phyloP scores from a whole-genome alignment of 2,113 vertebrate species.

The Engraulis encrasicolus region DNA sequence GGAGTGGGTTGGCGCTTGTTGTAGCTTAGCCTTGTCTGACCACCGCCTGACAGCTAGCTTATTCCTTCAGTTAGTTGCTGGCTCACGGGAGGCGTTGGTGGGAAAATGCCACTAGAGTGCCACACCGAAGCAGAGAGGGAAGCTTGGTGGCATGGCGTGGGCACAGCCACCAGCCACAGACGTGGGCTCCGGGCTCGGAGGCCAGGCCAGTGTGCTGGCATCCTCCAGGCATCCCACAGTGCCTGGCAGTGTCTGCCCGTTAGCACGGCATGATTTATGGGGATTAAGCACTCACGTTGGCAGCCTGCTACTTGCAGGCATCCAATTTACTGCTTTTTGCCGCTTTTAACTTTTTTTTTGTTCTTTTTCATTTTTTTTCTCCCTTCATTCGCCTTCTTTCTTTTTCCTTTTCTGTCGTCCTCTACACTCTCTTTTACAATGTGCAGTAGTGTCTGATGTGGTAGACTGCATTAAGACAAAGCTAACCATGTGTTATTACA shows the following conservation, averaged over 20 bases:
- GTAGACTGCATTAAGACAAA: background rate
- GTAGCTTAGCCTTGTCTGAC: background rate
- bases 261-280: constrained; percentile 54
- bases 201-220: background rate
- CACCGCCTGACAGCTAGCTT: background rate
- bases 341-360: constrained; percentile 4
- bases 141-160: background rate
- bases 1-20: background rate
- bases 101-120: background rate
- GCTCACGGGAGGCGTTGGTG: no score
- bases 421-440: background rate
- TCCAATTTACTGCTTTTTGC: constrained; percentile 51
- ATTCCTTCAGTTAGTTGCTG: no score
- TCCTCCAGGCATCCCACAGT: constrained; percentile 17
- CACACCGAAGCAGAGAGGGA: background rate
- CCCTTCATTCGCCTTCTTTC: background rate
- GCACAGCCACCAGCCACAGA: background rate
- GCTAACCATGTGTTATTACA: background rate
- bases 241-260: constrained; percentile 42
- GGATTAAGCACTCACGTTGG: constrained; percentile 58
- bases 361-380: constrained; percentile 16
- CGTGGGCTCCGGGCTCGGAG: constrained; percentile 15
- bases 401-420: background rate
- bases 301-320: constrained; percentile 49
- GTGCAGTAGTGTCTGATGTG: background rate